phyloP scores from a whole-genome alignment of 2,797 vertebrate species.

The Alca torda region DNA sequence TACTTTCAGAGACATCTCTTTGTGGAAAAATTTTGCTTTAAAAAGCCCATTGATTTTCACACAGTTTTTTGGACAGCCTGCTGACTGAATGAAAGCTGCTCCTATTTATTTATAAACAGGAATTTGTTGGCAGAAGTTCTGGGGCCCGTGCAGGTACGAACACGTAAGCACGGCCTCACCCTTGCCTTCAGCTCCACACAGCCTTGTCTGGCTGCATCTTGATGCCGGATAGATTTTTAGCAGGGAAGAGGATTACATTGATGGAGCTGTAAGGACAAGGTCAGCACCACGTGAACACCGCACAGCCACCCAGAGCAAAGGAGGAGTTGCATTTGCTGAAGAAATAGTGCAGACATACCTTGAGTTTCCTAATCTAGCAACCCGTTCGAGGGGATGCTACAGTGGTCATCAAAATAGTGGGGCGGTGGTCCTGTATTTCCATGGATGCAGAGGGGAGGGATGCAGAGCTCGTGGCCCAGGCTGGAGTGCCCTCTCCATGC shows the following conservation, averaged over 20 bases:
- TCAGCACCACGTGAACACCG: not conserved
- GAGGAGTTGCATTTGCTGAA: not conserved
- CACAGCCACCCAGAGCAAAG: not conserved
- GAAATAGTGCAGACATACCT: rapidly evolving
- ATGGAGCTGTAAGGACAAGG: not conserved
- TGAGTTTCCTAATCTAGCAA: not conserved
- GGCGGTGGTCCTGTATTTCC: not conserved
- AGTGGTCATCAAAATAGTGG: not conserved
- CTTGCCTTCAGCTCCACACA: not conserved
- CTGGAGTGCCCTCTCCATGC: not conserved
- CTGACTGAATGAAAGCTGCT: not conserved
- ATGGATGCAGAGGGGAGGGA: not conserved
- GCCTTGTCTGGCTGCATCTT: not conserved
- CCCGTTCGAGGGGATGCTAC: not conserved
- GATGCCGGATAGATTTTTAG: not conserved
- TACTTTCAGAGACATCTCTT: not conserved
- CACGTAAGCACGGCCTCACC: rapidly evolving
- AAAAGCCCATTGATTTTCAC: not conserved
- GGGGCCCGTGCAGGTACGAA: not conserved
- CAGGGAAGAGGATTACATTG: not conserved
- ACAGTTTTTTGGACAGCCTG: not conserved
- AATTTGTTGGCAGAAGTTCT: not conserved
- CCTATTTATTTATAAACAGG: not conserved
- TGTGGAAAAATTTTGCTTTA: constrained; percentile 11
- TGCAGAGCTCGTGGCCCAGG: not conserved